Evolutionary conservation across 2,888 invertebrate species (phyloP), one percentile per base, ranked within the genome.

Genomic region (Diarsia brunnea): DNA sequence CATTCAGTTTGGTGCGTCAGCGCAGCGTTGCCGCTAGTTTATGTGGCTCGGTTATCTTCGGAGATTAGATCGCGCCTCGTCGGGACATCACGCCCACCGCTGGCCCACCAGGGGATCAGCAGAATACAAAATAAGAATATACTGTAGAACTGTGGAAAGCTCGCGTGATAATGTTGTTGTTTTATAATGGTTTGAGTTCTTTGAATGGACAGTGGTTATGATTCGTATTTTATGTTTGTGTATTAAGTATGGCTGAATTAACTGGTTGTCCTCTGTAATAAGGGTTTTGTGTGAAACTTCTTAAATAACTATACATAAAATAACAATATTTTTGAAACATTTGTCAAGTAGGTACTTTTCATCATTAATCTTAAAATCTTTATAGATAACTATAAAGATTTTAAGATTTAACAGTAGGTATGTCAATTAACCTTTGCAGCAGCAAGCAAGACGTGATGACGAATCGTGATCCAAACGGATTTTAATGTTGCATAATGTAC

Each of bases 61-160:
- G 85, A 94, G 95, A 95, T 95, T 94, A 94, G 93, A 92, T 89
- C 89, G 89, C 78, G 91, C 89, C 87, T 89, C 92, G 92, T 90
- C 87, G 88, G 88, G 79, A 65, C 79, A 78, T 79, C 90, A 92
- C 95, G 94, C 95, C 94, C 94, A 94, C 95, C 76, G 84, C 76
- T 88, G 67, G 82, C 70, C 85, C 86, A 86, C 84, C 84, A 75
- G 74, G 76, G 73, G 82, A 76, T 78, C 63, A 75, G 77, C 75
- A 79, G 71, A 76, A 75, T 65, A 64, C 72, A 63, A 69, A 53
- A 65, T 72, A 82, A 73, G 81, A 84, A 84, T 83, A 81, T 83
- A 81, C 70, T 69, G 83, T 78, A 63, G 51, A 53, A 74, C 61
- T 65, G 49, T 73, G 63, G 73, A 70, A 83, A 81, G 68, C 71